Evolutionary conservation across 64 coral and sea anemone species (phyloP), one percentile per base, ranked within the genome.

Genomic region (Porites australiensis): DNA sequence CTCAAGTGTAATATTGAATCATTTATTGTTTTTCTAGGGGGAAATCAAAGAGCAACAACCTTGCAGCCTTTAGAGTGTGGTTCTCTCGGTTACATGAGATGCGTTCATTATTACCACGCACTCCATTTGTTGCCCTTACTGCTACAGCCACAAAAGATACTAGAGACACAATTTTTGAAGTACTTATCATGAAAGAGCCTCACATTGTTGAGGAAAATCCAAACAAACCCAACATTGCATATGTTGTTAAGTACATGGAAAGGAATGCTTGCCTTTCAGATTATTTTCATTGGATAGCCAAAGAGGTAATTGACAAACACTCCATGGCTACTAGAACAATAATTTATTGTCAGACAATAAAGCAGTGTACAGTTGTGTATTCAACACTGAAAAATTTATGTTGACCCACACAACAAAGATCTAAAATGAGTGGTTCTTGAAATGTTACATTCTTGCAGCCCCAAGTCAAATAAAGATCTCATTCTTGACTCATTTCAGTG

Each of bases 331-430:
- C 62, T 50, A 49, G 94, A 64, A 91, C 83, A 44, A 95, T 95
- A 21, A 88, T 95, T 58, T 95, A 95, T 72, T 92, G 84, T 16
- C 89, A 89, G 19, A 92, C 77, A 57, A 92, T 96, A 44, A 82
- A 74, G 15, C 71, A 49, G 15, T 76, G 73, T 76, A 48, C 73
- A 3, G 46, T 76, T 51, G 73, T 76, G 2, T 76, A 76, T 16
- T 50, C 73, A 50, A 76, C 73, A 19, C 47, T 76, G 47, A 76
- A 76, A 76, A 50, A 76, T 51, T 50, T 76, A 76, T 18, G 13
- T n/a, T n/a, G n/a, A 43, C 15, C 43, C 73, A 19, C 0, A 19
- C 3, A 10, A 50, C 37, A 82, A 52, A 64, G 20, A 62, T 64
- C 22, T 13, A 62, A 82, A 64, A 52, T 62, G 50, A 18, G 79